Conservation (phyloP, 2,113 vertebrate genomes). For the Thamnaconus septentrionalis region DNA sequence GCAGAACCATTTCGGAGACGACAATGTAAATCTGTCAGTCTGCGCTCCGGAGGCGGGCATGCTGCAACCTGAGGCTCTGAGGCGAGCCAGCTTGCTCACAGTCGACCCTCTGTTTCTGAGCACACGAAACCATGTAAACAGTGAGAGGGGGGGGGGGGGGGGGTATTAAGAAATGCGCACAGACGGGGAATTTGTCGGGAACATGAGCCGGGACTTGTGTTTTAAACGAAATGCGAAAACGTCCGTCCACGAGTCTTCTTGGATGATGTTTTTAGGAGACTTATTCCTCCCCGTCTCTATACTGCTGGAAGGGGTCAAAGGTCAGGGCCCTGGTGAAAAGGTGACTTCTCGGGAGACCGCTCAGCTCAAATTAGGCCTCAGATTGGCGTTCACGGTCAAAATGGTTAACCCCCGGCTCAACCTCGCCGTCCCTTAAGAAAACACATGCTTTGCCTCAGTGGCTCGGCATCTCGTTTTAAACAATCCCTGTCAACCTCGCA, state of each 20-base stretch:
- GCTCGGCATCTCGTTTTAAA: constrained; percentile 20
- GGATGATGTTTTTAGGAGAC: too few relatives aligned
- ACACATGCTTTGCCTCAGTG: constrained; percentile 63
- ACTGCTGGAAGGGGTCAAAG: constrained; percentile 40
- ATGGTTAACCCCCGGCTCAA: constrained; percentile 67
- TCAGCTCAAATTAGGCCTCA: constrained; percentile 68
- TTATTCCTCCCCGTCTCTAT: too few relatives aligned
- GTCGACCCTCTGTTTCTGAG: constrained; percentile 46
- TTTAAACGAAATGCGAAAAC: not conserved
- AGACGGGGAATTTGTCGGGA: not conserved
- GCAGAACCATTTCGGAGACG: constrained; percentile 50
- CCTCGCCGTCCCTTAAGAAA: constrained; percentile 63
- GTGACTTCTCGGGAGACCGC: constrained; percentile 56
- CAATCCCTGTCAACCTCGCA: constrained; percentile 29
- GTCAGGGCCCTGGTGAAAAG: constrained; percentile 56
- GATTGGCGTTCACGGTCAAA: constrained; percentile 69
- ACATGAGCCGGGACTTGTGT: not conserved
- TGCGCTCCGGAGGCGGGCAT: constrained; percentile 50
- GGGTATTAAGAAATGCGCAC: constrained; percentile 7
- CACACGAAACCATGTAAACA: constrained; percentile 35
- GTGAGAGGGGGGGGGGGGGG: not conserved
- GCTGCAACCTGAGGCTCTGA: constrained; percentile 63
- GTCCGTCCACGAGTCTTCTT: too few relatives aligned
- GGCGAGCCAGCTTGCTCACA: constrained; percentile 32
- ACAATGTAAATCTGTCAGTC: constrained; percentile 68